Conservation (phyloP, 1,140 invertebrate genomes). For the Danaus plexippus region DNA sequence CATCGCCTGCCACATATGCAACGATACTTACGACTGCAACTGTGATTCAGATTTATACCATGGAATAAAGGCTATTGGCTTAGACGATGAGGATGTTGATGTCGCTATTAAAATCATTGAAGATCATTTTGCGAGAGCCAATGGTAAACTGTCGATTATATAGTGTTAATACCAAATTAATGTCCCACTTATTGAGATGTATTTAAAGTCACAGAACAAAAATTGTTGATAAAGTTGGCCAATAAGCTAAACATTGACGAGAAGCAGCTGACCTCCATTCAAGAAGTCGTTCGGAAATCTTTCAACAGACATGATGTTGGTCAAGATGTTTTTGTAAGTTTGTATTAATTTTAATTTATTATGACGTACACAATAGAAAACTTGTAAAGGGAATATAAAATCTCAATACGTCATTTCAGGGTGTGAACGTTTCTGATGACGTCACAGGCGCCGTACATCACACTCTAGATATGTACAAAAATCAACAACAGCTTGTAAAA, state of each 20-base stretch:
- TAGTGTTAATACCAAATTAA: not conserved
- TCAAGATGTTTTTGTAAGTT: not conserved
- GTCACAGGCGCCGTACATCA: too few species aligned
- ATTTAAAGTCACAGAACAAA: slow-evolving; percentile 33
- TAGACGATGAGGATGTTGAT: slow-evolving; percentile 28
- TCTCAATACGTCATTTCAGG: too few species aligned
- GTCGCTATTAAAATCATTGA: slow-evolving; percentile 28
- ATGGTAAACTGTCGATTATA: slow-evolving; percentile 18
- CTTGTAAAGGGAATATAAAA: too few species aligned
- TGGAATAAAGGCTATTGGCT: slow-evolving; percentile 29
- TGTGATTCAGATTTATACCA: slow-evolving; percentile 31
- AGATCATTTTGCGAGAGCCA: slow-evolving; percentile 28
- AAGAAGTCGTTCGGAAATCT: slow-evolving; percentile 28
- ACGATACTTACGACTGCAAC: slow-evolving; percentile 22
- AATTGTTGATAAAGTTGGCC: slow-evolving; percentile 29
- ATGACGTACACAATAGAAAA: too few species aligned
- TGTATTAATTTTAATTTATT: not conserved
- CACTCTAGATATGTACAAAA: too few species aligned
- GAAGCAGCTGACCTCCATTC: slow-evolving; percentile 21
- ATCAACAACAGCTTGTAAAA: too few species aligned
- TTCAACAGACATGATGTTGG: slow-evolving; percentile 25
- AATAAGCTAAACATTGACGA: slow-evolving; percentile 27
- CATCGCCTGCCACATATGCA: slow-evolving; percentile 35
- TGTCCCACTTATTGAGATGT: not conserved
- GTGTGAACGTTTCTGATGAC: too few species aligned